Conservation (phyloP, 2,113 vertebrate genomes). For the Donacobius atricapilla region DNA sequence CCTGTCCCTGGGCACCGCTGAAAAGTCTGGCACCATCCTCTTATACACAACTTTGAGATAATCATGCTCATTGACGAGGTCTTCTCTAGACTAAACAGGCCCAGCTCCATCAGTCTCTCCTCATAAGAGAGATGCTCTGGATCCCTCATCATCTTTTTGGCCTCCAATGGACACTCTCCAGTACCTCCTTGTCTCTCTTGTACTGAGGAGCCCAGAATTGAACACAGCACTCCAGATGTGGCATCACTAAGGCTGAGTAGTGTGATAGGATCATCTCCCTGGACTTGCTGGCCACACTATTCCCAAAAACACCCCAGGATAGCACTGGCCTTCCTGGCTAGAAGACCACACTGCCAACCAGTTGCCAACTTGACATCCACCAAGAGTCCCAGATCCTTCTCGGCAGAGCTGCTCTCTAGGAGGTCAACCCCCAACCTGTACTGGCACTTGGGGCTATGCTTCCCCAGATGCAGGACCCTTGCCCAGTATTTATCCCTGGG, state of each 20-base stretch:
- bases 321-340: neutral
- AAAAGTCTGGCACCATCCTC: neutral
- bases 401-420: neutral
- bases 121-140: neutral
- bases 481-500: neutral
- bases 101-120: neutral
- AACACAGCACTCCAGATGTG: neutral
- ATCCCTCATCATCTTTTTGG: neutral
- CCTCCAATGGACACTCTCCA: neutral
- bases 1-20: accelerated
- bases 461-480: neutral
- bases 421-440: neutral
- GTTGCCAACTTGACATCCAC: neutral
- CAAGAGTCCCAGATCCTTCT: neutral
- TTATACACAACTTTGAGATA: neutral
- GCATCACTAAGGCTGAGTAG: too few species aligned
- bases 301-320: neutral
- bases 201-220: neutral
- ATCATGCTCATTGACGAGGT: neutral
- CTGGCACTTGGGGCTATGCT: neutral
- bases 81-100: neutral
- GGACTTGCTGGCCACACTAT: neutral
- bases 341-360: neutral
- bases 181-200: neutral
- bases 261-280: neutral